Base-by-base conservation (phyloP, 30 jellyfish, hydroid and myxozoan species). In the Hydractinia echinata region DNA sequence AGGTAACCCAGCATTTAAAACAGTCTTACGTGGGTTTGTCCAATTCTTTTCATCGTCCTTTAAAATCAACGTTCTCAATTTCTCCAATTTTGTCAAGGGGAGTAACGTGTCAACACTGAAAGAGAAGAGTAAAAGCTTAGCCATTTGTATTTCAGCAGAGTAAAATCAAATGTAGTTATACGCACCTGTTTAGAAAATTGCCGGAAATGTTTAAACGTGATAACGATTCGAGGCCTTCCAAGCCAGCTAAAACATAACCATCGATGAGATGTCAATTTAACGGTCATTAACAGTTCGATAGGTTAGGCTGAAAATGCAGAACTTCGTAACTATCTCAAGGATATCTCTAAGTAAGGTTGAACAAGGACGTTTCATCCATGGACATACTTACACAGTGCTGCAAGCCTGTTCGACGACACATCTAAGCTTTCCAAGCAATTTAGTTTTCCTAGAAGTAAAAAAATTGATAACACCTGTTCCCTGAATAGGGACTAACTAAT, bases 181-280 rank as follows among this genome's bases (percentile, higher is more conserved):
- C 74, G 7, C 39, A 64, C 74, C 74, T 64, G 74, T 64, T 64
- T 8, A 64, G 18, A 4, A 64, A 64, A 64, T 64, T 64, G 10
- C 74, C 74, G 2, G 74, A 7, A 44, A 13, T 51, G 74, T 64
- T 51, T 51, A 64, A 64, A 13, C 51, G 8, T 6, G 10, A 51
- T n/a, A 64, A 51, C 74, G 74, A 64, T 64, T 64, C 39, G 51
- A 64, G 39, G 51, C 39, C 6, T 64, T 64, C 74, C 18, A 64
- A 6, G 74, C 74, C 74, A 64, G 74, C 74, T 64, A 64, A 7
- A 64, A 62, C 50, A n/a, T n/a, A n/a, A n/a, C n/a, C n/a, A n/a
- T n/a, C n/a, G n/a, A n/a, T n/a, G 44, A 30, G 2, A 30, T 30
- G 44, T 30, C 44, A 30, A 30, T 30, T 30, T 30, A 30, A 30